phyloP scores from a whole-genome alignment of 1,140 invertebrate species.

The Lordiphosa stackelbergi region DNA sequence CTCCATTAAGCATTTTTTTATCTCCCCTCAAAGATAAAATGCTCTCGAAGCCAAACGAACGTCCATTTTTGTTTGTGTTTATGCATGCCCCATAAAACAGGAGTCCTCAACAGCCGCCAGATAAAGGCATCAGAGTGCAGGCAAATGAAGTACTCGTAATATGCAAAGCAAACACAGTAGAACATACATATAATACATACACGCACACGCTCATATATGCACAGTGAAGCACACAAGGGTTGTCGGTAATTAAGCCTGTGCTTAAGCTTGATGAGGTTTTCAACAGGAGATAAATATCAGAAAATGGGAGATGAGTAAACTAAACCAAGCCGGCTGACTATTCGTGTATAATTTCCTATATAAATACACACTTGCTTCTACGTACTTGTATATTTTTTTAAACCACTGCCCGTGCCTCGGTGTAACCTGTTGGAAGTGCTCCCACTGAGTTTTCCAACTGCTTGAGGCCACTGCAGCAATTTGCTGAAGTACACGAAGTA shows the following conservation, averaged over 20 bases:
- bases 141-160: conserved; percentile 47
- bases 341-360: neutral
- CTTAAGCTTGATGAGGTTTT: conserved; percentile 63
- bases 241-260: conserved; percentile 62
- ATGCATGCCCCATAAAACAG: conserved; percentile 33
- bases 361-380: neutral
- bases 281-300: conserved; percentile 66
- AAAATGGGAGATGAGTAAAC: conserved; percentile 21
- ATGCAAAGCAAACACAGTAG: conserved; percentile 22
- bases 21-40: conserved; percentile 9
- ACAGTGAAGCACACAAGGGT: conserved; percentile 17
- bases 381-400: neutral
- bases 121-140: conserved; percentile 32
- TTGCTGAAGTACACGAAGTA: conserved; percentile 37
- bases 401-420: conserved; percentile 3
- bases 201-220: neutral
- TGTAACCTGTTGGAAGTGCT: too few relatives aligned
- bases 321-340: neutral
- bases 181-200: neutral
- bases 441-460: conserved; percentile 48
- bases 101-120: conserved; percentile 10
- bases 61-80: conserved; percentile 24
- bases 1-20: conserved; percentile 1
- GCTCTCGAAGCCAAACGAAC: conserved; percentile 11
- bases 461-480: conserved; percentile 38